These are phyloP conservation scores for Nothobranchius kuhntae DNA, from an alignment of 2,113 vertebrate genomes.

Conservation along the genomic window DNA sequence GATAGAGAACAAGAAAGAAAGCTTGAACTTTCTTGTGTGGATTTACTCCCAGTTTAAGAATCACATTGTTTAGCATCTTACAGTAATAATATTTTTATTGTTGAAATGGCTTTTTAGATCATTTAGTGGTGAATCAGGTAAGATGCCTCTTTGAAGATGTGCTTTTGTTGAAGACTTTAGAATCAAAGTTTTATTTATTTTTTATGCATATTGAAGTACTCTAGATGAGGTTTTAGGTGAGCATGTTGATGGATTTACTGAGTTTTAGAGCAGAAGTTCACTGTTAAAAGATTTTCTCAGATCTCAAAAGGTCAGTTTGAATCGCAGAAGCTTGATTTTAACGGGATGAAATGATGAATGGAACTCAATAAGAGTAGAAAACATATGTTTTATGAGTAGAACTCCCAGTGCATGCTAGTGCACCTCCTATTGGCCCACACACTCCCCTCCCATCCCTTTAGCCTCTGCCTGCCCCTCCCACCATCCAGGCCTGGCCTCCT, in stretches of 20 bases:
- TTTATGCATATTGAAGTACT: too few relatives aligned
- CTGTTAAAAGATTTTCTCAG: background rate
- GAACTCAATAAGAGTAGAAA: constrained; percentile 10
- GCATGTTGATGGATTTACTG: background rate
- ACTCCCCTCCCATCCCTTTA: constrained; percentile 46
- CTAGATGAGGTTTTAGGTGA: background rate
- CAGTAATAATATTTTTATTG: too few relatives aligned
- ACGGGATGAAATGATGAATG: background rate
- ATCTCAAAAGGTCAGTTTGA: background rate
- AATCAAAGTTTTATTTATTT: too few relatives aligned
- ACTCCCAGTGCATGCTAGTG: constrained; percentile 9
- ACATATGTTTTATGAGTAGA: background rate
- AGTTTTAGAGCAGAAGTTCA: background rate
- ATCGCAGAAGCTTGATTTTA: background rate
- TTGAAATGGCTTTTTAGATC: too few relatives aligned
- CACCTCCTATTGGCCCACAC: constrained; percentile 48
- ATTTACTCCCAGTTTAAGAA: too few relatives aligned
- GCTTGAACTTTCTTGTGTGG: too few relatives aligned
- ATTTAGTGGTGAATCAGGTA: background rate
- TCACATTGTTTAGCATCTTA: too few relatives aligned
- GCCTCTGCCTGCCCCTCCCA: constrained; percentile 51
- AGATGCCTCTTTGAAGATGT: too few relatives aligned
- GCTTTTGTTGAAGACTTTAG: too few relatives aligned
- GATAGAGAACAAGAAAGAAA: too few relatives aligned
- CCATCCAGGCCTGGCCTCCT: constrained; percentile 53